These are phyloP conservation scores for Antheraea yamamai DNA, from an alignment of 2,888 invertebrate species.

Conservation along the genomic window DNA sequence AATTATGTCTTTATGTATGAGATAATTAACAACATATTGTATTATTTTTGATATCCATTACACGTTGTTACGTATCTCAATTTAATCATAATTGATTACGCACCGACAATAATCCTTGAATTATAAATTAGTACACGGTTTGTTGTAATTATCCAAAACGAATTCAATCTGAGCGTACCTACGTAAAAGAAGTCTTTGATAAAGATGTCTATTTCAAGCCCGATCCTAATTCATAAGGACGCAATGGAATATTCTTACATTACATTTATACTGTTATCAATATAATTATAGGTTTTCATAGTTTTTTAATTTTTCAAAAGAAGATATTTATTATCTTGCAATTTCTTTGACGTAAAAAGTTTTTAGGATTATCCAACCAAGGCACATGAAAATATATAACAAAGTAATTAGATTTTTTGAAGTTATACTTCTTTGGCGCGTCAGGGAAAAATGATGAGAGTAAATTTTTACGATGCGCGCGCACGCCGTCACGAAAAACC, in stretches of 20 bases:
- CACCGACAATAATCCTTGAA: slow-evolving; percentile 44
- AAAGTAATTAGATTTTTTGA: too few species aligned
- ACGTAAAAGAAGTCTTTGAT: slow-evolving; percentile 63
- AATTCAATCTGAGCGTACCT: slow-evolving; percentile 49
- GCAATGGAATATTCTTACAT: slow-evolving; percentile 43
- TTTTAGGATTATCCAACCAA: background rate
- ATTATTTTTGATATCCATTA: slow-evolving; percentile 33
- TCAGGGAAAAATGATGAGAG: too few species aligned
- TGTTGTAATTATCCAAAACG: slow-evolving; percentile 54
- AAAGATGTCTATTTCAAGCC: slow-evolving; percentile 68
- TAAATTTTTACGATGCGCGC: too few species aligned
- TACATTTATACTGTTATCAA: background rate
- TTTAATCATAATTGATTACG: slow-evolving; percentile 41
- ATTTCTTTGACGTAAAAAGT: background rate
- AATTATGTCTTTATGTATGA: slow-evolving; percentile 22
- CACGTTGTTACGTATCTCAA: slow-evolving; percentile 33
- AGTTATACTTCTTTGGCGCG: too few species aligned
- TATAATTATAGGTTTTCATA: background rate
- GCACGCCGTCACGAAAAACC: too few species aligned
- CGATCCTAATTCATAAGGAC: slow-evolving; percentile 36
- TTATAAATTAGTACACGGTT: slow-evolving; percentile 48
- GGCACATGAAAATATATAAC: background rate
- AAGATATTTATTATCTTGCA: background rate
- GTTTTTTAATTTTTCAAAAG: background rate
- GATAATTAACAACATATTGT: slow-evolving; percentile 25